phyloP scores from a whole-genome alignment of 37 sponge, comb jelly and placozoan species.

The Hormiphora californensis region DNA sequence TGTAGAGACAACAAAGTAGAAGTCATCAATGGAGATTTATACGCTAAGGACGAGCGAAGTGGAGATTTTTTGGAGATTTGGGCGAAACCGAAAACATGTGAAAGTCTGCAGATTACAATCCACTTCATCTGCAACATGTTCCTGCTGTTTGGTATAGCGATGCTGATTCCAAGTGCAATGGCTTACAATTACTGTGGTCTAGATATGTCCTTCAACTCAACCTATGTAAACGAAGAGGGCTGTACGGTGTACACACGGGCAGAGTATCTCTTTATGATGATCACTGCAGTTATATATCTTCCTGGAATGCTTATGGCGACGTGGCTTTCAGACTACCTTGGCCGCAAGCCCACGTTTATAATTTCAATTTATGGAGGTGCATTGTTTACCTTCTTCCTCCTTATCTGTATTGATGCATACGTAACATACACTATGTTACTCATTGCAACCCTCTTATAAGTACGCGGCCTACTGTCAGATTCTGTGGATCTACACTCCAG shows the following conservation, averaged over 20 bases:
- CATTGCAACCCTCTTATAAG: background rate
- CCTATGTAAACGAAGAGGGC: constrained; percentile 7
- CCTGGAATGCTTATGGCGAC: constrained; percentile 11
- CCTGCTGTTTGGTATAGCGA: constrained; percentile 12
- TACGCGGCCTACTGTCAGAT: background rate
- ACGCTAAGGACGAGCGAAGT: background rate
- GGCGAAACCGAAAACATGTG: background rate
- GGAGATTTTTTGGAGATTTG: constrained; percentile 10
- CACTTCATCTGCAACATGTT: constrained; percentile 52
- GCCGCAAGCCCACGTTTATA: constrained; percentile 11
- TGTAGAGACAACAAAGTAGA: background rate
- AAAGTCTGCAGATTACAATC: constrained; percentile 44
- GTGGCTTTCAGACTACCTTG: background rate
- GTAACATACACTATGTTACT: background rate
- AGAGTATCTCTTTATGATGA: constrained; percentile 12
- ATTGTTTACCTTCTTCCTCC: constrained; percentile 1
- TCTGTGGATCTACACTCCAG: constrained; percentile 45
- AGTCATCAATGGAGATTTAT: background rate
- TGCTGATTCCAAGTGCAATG: background rate
- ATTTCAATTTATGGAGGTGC: background rate
- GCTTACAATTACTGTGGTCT: background rate
- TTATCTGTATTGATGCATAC: background rate
- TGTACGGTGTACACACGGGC: background rate
- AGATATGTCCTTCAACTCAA: background rate
- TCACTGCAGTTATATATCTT: background rate